Conservation (phyloP, 2,888 invertebrate genomes). For the Amblyjoppa fuscipennis region DNA sequence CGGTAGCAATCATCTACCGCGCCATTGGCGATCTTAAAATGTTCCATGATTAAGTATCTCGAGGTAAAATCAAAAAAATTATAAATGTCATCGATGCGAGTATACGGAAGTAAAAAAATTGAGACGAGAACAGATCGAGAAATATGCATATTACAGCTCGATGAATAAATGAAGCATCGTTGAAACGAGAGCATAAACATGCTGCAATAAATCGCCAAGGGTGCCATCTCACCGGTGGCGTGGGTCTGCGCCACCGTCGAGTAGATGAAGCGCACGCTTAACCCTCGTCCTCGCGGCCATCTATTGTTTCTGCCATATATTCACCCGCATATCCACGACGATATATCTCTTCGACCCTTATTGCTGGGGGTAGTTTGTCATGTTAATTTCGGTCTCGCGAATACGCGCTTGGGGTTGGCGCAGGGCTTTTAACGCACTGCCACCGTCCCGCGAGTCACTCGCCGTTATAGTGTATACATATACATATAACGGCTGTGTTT, state of each 20-base stretch:
- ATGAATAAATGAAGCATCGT: conserved; percentile 27
- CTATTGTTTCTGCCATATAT: conserved; percentile 83
- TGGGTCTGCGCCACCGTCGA: conserved; percentile 45
- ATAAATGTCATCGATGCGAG: background rate
- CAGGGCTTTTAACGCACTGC: conserved; percentile 85
- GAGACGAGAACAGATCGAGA: background rate
- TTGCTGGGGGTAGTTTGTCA: conserved; percentile 85
- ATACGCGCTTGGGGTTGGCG: conserved; percentile 75
- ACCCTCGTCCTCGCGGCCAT: conserved; percentile 74
- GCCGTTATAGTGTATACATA: conserved; percentile 9
- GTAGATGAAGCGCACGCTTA: conserved; percentile 68
- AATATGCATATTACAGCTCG: conserved; percentile 1
- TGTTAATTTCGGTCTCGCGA: conserved; percentile 85
- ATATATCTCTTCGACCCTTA: conserved; percentile 85
- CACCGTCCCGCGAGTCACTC: conserved; percentile 78
- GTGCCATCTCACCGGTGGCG: conserved; percentile 44
- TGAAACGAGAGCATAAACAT: conserved; percentile 28
- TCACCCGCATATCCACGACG: conserved; percentile 84
- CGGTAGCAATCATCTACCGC: conserved; percentile 64
- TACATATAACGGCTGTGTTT: conserved; percentile 25
- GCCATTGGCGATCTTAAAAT: conserved; percentile 35
- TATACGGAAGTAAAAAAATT: background rate
- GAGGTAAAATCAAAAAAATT: conserved; percentile 1
- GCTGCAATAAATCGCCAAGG: conserved; percentile 56
- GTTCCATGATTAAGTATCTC: conserved; percentile 31